Base-by-base conservation (phyloP, 1,140 invertebrate genomes). In the Bombus affinis region DNA sequence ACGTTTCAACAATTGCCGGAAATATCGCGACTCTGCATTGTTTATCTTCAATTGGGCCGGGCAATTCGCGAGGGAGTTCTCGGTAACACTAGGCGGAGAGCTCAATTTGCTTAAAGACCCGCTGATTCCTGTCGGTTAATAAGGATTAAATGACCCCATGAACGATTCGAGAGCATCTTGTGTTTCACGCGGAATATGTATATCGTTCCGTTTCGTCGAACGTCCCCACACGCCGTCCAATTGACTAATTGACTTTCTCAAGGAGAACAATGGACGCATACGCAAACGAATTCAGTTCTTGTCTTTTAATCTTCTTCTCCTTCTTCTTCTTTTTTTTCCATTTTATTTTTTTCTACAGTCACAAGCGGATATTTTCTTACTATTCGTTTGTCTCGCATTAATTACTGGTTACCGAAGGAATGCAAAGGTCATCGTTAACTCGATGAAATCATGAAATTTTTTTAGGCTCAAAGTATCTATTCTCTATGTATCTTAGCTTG, bases 101-200 rank as follows among this genome's bases (percentile, higher is more conserved):
- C 62, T 86, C 75, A 86, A 90, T 90, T 90, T 90, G 86, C 86
- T 88, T 86, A 80, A 77, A 88, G 72, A 86, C 78, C 62, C 44
- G 35, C 82, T 88, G 81, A 90, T 87, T 78, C 74, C 32, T 18
- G 66, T 9, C 35, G 80, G 83, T 91, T 85, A 87, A 86, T 85
- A 76, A 86, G 81, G 74, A 88, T 89, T 83, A 88, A 92, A 85
- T 75, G 86, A 80, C 75, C 78, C 75, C 79, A 57, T 81, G 81
- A 77, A 89, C 86, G 83, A 85, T 88, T 86, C 77, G 25, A 78
- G 75, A 83, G 47, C 66, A 59, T 88, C 81, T 88, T 74, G 57
- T 62, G 71, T 82, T 76, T 59, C 72, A 70, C 73, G 73, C 83
- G 59, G 86, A 32, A 79, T 35, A 65, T 65, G 75, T 59, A 53